Evolutionary conservation across 2,113 vertebrate genomes (phyloP).

Genomic region (Cyrtonyx montezumae): DNA sequence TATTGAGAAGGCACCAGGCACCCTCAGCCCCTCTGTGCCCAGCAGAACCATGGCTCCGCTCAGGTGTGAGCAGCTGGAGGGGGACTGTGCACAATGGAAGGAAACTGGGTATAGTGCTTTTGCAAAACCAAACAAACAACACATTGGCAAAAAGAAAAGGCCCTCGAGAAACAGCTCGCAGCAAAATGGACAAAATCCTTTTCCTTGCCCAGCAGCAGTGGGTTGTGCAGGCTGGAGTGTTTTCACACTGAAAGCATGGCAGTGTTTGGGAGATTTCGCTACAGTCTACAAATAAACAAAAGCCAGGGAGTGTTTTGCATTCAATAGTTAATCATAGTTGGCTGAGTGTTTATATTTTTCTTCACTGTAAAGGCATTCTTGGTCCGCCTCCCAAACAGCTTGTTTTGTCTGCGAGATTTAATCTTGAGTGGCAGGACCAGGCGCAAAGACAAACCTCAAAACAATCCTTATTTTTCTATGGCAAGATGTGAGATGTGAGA

Average conservation of each 20-base stretch:
- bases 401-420: constrained; percentile 70
- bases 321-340: constrained; percentile 67
- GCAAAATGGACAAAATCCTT: constrained; percentile 6
- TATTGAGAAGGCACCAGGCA: not conserved
- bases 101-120: not conserved
- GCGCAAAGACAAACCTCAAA: constrained; percentile 59
- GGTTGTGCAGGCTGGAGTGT: constrained; percentile 11
- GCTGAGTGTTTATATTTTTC: constrained; percentile 66
- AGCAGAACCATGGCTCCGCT: not conserved
- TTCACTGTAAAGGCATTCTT: constrained; percentile 65
- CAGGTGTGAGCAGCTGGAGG: constrained; percentile 11
- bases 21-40: not conserved
- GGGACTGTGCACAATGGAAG: not conserved
- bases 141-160: not conserved
- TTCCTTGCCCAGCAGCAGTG: constrained; percentile 4
- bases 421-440: constrained; percentile 68
- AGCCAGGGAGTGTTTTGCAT: constrained; percentile 59
- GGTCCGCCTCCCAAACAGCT: constrained; percentile 63
- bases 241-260: constrained; percentile 10
- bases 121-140: constrained; percentile 36
- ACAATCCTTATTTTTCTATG: constrained; percentile 45
- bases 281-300: constrained; percentile 60
- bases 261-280: not conserved
- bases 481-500: constrained; percentile 33
- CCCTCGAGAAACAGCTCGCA: not conserved